Evolutionary conservation across 1,140 invertebrate species (phyloP).

Genomic region (Drosophila busckii): DNA sequence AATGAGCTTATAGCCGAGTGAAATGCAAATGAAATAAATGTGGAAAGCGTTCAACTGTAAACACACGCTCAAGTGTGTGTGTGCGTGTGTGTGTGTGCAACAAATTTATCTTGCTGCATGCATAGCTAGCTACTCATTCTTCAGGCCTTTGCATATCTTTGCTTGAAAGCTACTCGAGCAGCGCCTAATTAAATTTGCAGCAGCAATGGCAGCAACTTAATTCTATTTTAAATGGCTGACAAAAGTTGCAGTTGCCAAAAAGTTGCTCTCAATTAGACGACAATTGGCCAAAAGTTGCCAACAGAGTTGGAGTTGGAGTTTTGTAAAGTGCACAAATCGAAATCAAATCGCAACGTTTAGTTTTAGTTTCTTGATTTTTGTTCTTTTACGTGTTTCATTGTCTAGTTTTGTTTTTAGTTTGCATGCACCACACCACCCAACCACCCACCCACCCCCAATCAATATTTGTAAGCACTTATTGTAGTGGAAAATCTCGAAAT

Average conservation of each 20-base stretch:
- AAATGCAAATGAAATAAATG: slow-evolving; percentile 31
- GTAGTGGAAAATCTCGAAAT: slow-evolving; percentile 14
- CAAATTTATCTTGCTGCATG: no score
- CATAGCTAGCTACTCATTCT: slow-evolving; percentile 48
- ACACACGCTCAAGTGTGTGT: slow-evolving; percentile 1
- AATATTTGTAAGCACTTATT: slow-evolving; percentile 7
- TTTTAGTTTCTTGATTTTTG: no score
- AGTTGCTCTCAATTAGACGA: slow-evolving; percentile 30
- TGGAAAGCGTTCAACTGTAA: slow-evolving; percentile 7
- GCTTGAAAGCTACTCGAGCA: slow-evolving; percentile 28
- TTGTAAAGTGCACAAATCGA: neutral
- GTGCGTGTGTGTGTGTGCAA: slow-evolving; percentile 6
- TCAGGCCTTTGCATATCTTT: no score
- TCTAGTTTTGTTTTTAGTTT: slow-evolving; percentile 36
- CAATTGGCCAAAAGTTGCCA: slow-evolving; percentile 26
- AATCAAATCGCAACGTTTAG: slow-evolving; percentile 34
- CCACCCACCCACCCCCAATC: neutral
- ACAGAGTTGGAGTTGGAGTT: neutral
- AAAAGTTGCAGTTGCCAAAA: slow-evolving; percentile 53
- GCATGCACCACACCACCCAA: slow-evolving; percentile 30
- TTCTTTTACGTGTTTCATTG: slow-evolving; percentile 17
- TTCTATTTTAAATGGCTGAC: slow-evolving; percentile 39
- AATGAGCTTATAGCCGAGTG: slow-evolving; percentile 28
- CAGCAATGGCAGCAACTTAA: slow-evolving; percentile 41
- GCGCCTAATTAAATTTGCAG: slow-evolving; percentile 52